Evolutionary conservation across 35 echinoderm and acorn worm species (phyloP).

Genomic region (Anneissia japonica): DNA sequence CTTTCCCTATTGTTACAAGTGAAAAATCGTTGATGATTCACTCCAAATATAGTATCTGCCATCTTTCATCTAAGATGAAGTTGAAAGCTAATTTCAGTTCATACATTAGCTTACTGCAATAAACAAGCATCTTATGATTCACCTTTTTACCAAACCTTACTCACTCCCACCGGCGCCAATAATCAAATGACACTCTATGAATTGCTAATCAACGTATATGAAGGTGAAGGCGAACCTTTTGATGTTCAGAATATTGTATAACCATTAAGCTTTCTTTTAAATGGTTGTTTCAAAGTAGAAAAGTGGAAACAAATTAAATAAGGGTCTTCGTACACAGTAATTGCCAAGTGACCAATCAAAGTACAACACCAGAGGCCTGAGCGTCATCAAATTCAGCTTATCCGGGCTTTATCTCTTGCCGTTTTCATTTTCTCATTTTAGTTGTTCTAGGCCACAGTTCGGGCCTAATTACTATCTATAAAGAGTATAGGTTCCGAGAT

Average conservation of each 20-base stretch:
- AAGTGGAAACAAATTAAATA: slow-evolving; percentile 2
- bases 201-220: background rate
- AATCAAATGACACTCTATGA: background rate
- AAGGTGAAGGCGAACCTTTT: background rate
- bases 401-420: background rate
- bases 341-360: background rate
- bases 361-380: background rate
- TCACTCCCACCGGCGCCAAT: background rate
- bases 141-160: background rate
- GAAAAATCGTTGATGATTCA: too few relatives aligned
- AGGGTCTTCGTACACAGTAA: background rate
- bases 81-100: too few relatives aligned
- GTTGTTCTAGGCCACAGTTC: background rate
- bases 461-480: background rate
- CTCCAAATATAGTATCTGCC: too few relatives aligned
- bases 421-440: background rate
- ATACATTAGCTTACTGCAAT: background rate
- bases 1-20: too few relatives aligned
- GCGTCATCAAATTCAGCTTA: background rate
- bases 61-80: too few relatives aligned
- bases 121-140: background rate
- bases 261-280: background rate
- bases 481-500: background rate
- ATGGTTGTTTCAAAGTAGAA: background rate
- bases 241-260: background rate